Base-by-base conservation (phyloP, 2,797 vertebrate species). In the Emys orbicularis region DNA sequence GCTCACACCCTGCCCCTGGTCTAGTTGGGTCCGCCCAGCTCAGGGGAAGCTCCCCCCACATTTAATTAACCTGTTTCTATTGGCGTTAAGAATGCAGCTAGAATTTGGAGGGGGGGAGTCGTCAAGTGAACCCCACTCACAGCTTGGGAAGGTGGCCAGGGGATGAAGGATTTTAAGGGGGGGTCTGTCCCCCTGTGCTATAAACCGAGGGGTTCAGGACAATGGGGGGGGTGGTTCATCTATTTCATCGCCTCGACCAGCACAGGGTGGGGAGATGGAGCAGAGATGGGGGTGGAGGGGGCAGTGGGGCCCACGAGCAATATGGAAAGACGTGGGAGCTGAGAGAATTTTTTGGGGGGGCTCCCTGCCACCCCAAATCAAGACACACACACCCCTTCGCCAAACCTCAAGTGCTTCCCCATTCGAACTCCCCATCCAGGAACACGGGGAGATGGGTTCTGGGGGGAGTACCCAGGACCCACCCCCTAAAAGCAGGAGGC, bases 381-480 rank as follows among this genome's bases (percentile, higher is more conserved):
- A 65, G 59, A 34, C 34, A 65, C 19, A 21, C 52, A 90, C 86
- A 91, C 91, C 92, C 83, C 61, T 83, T 84, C 84, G 88, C 87
- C 81, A 80, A 76, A 92, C 84, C 91, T 47, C 93, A 65, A 68
- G 93, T 81, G 84, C 93, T 90, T 84, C 90, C 95, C 95, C 96
- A 88, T 92, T 88, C 94, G 88, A 89, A 95, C 47, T 95, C 96
- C 92, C 96, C 34, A 25, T 15, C 91, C 94, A 94, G 96, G 91
- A 93, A 95, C 87, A 87, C 86, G 95, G 94, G 95, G 89, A 96
- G 95, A 97, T 93, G 96, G 96, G 79, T 91, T 87, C 89, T 81
- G 93, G 97, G 57, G 56, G 41, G 12, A 50, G 50, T 4, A 15
- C 2, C 19, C 37, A 54, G 54, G 54, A n/a, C 37, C 61, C 56